A percentile compares a stretch with the other conserved stretches of the same genome.
These are phyloP conservation scores for Cosmorhoe ocellata DNA, from an alignment of 2,888 invertebrate species.

Conservation along the genomic window DNA sequence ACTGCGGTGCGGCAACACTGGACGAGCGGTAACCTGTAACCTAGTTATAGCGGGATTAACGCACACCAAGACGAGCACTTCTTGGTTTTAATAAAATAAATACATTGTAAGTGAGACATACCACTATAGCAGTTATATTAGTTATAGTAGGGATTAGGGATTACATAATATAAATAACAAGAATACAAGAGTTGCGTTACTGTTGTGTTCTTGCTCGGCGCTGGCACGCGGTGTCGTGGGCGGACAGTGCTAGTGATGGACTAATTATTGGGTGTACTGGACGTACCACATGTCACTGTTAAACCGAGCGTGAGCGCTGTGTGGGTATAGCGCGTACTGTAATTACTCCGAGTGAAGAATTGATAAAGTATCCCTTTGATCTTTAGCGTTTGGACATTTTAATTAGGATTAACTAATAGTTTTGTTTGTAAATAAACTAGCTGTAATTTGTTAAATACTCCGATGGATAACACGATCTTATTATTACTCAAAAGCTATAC, in stretches of 20 bases:
- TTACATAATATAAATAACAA: too few species aligned
- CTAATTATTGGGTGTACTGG: conserved; percentile 13
- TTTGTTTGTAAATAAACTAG: background rate
- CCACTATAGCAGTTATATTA: too few species aligned
- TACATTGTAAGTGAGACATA: too few species aligned
- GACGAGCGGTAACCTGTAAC: too few species aligned
- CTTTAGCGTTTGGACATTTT: conserved; percentile 1
- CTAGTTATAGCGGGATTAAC: too few species aligned
- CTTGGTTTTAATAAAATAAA: too few species aligned
- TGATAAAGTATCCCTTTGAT: conserved; percentile 5
- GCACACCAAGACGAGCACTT: too few species aligned
- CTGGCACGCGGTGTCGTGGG: conserved; percentile 1
- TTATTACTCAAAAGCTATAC: too few species aligned
- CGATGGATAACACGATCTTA: too few species aligned
- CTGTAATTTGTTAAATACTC: background rate
- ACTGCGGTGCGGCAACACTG: too few species aligned
- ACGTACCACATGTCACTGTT: conserved; percentile 4
- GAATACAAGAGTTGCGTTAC: background rate
- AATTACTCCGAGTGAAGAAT: conserved; percentile 1
- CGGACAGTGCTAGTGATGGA: conserved; percentile 11
- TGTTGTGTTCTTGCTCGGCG: background rate
- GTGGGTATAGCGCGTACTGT: conserved; percentile 1
- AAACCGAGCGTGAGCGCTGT: background rate
- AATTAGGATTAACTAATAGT: background rate
- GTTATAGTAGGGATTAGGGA: too few species aligned